Base-by-base conservation (phyloP, 2,113 vertebrate species). In the Macrotus californicus region DNA sequence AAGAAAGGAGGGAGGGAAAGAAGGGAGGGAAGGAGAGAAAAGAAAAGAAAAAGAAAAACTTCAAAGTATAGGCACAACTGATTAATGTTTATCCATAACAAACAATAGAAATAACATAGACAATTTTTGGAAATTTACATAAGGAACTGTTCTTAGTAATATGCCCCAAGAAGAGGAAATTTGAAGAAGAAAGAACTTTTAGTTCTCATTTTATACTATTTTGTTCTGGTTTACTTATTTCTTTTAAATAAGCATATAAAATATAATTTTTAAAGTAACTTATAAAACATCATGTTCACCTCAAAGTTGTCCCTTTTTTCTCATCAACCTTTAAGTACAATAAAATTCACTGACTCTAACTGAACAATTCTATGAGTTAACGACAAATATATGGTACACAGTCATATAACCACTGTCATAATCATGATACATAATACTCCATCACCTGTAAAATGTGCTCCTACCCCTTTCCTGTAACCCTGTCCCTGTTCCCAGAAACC, bases 221-320 rank as follows among this genome's bases (percentile, higher is more conserved):
- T 34, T 72, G 0, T 54, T 70, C 12, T 66, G 4, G 59, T 93
- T 52, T 10, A 41, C 7, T 87, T 80, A 87, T 86, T 66, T 50
- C 26, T 89, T 87, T 82, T 67, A 81, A 93, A 91, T 77, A 81
- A 95, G 11, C 36, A 59, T 70, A 7, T 39, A 16, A 69, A 59
- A 52, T 34, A 48, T 39, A 79, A 84, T 80, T 87, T 95, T 96
- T 69, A 29, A 91, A 94, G 21, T 89, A 92, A n/a, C 24, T 56
- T 91, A 1, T 89, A 36, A 95, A 92, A 76, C 29, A 21, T 34
- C 31, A 91, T 31, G 24, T 79, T 11, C 26, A 77, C 39, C 24
- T 59, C n/a, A 64, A 18, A 80, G 34, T 61, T 83, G 83, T 93
- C 19, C 64, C 9, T 89, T 92, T 90, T 52, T 59, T 46, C 70